Conservation (phyloP, 2,113 vertebrate species). For the Myiozetetes cayanensis region DNA sequence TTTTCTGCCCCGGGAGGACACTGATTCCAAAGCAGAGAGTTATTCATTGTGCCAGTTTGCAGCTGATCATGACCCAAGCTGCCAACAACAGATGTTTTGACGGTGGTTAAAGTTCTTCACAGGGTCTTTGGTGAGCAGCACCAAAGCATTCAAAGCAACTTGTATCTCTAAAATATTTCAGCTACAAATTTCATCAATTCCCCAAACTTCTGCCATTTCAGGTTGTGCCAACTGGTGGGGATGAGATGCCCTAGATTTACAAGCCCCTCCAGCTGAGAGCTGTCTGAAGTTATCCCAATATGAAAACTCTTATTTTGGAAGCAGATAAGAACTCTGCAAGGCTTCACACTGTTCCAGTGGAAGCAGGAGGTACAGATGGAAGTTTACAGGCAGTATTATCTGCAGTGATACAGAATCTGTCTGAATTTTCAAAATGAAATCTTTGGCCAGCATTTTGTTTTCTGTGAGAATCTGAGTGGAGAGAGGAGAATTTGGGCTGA, state of each 20-base stretch:
- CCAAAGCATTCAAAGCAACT: neutral
- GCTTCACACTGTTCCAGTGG: conserved; percentile 9
- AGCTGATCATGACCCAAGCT: neutral
- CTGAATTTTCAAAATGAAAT: conserved; percentile 3
- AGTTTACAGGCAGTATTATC: conserved; percentile 37
- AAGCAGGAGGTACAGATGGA: conserved; percentile 53
- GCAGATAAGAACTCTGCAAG: neutral
- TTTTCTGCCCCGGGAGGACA: neutral
- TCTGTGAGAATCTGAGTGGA: neutral
- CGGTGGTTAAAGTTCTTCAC: neutral
- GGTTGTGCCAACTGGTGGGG: conserved; percentile 3
- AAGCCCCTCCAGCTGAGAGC: conserved; percentile 31
- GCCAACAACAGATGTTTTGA: conserved; percentile 18
- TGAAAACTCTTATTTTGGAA: conserved; percentile 51
- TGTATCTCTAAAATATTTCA: conserved; percentile 38
- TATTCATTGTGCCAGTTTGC: neutral
- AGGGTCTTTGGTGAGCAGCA: conserved; percentile 1
- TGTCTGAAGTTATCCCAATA: conserved; percentile 25
- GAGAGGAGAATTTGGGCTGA: conserved; percentile 7
- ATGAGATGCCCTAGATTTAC: conserved; percentile 42
- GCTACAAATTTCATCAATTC: conserved; percentile 26
- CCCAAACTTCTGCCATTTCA: conserved; percentile 44
- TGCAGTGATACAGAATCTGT: neutral
- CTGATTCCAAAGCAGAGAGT: neutral
- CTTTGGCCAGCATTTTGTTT: neutral